Evolutionary conservation across 1,140 invertebrate species (phyloP).

Genomic region (Ericerus pela): DNA sequence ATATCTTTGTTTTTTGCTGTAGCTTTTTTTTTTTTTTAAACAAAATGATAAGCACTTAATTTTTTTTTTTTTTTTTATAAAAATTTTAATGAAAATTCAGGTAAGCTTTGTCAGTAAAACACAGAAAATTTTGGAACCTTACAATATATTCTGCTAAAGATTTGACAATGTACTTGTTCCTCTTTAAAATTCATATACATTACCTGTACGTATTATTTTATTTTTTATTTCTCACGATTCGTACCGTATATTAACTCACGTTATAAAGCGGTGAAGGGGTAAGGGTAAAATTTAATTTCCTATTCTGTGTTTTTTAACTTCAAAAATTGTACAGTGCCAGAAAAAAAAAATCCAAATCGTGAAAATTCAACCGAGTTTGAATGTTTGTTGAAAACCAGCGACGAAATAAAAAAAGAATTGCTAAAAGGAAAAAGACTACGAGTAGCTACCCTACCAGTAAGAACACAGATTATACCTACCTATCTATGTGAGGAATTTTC

Average conservation of each 20-base stretch:
- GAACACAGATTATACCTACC: conserved; percentile 1
- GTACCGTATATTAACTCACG: neutral
- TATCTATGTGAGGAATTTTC: neutral
- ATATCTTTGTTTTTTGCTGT: no score
- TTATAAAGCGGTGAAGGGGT: neutral
- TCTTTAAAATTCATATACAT: no score
- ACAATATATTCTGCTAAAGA: no score
- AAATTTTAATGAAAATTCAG: no score
- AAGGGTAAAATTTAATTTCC: neutral
- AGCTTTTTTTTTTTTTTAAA: no score
- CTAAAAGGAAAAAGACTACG: conserved; percentile 22
- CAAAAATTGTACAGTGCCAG: conserved; percentile 9
- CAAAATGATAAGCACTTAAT: no score
- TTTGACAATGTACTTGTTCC: no score
- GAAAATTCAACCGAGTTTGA: conserved; percentile 15
- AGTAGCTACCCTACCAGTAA: conserved; percentile 24
- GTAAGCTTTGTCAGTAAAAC: no score
- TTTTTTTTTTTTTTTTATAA: no score
- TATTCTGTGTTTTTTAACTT: neutral
- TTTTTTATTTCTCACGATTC: neutral
- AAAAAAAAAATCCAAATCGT: conserved; percentile 7
- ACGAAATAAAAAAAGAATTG: conserved; percentile 21
- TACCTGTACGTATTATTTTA: neutral
- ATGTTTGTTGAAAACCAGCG: conserved; percentile 19
- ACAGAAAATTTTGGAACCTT: no score